Conservation (phyloP, 2,888 invertebrate genomes). For the Drosophila peninsularis region DNA sequence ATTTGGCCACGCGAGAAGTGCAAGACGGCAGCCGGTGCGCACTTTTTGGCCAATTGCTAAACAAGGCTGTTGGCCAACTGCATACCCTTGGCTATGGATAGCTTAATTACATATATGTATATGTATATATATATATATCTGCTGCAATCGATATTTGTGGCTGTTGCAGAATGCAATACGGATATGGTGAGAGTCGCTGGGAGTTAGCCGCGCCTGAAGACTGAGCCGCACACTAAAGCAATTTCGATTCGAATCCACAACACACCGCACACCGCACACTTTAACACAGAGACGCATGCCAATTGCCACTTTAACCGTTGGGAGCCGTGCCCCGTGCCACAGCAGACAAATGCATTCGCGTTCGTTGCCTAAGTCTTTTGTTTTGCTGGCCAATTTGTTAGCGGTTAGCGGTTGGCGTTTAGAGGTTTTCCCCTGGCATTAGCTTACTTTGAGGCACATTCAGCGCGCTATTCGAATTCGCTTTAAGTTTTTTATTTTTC, state of each 20-base stretch:
- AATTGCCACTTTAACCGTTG: conserved; percentile 72
- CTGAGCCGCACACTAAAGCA: conserved; percentile 5
- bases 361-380: conserved; percentile 77
- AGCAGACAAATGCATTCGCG: conserved; percentile 44
- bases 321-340: conserved; percentile 52
- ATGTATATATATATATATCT: not conserved
- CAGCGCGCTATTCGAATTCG: conserved; percentile 14
- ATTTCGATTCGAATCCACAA: conserved; percentile 1
- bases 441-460: conserved; percentile 67
- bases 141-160: conserved; percentile 41
- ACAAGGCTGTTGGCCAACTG: conserved; percentile 33
- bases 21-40: conserved; percentile 12
- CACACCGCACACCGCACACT: conserved; percentile 4
- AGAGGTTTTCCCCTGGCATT: conserved; percentile 52
- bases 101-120: conserved; percentile 26
- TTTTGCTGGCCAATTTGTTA: conserved; percentile 55
- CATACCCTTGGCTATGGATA: conserved; percentile 58
- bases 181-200: conserved; percentile 26
- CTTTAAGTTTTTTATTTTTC: conserved; percentile 19
- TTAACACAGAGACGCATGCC: conserved; percentile 40
- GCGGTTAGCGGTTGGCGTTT: conserved; percentile 21
- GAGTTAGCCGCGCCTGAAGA: not conserved
- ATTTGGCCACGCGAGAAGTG: conserved; percentile 48
- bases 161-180: conserved; percentile 15
- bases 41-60: conserved; percentile 35